phyloP scores from a whole-genome alignment of 2,113 vertebrate species.

The Arenaria interpres region DNA sequence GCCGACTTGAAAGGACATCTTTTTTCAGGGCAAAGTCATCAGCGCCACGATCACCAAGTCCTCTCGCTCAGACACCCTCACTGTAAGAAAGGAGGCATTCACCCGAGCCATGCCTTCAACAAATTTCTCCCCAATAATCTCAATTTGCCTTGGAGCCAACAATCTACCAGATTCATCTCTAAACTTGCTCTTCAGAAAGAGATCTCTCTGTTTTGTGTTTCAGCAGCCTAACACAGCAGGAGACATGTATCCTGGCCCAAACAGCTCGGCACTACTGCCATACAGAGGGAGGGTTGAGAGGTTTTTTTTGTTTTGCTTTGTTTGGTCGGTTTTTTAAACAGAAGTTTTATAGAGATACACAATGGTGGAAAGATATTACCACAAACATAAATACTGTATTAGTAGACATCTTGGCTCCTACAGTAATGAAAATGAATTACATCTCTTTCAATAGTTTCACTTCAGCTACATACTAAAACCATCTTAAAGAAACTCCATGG shows the following conservation, averaged over 20 bases:
- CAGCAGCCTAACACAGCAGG: slow-evolving; percentile 2
- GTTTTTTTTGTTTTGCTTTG: slow-evolving; percentile 15
- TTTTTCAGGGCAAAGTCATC: slow-evolving; percentile 26
- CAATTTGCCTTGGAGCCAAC: slow-evolving; percentile 27
- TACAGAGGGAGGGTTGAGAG: not conserved
- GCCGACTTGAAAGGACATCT: not conserved
- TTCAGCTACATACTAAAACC: slow-evolving; percentile 11
- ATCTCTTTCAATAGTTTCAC: not conserved
- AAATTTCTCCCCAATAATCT: not conserved
- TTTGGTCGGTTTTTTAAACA: slow-evolving; percentile 9
- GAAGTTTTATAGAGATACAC: slow-evolving; percentile 33
- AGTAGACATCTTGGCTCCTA: slow-evolving; percentile 31
- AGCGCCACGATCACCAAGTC: not conserved
- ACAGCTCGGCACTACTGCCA: not conserved
- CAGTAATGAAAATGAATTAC: slow-evolving; percentile 35
- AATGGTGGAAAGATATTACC: not conserved
- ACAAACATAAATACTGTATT: slow-evolving; percentile 43
- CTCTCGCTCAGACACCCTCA: not conserved
- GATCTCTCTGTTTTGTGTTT: not conserved
- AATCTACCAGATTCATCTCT: slow-evolving; percentile 41
- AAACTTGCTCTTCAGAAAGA: slow-evolving; percentile 9
- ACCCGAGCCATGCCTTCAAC: not conserved
- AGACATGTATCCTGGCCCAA: slow-evolving; percentile 3
- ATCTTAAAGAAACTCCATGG: not conserved
- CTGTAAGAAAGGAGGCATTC: slow-evolving; percentile 10